Evolutionary conservation across 2,797 vertebrate genomes (phyloP), one percentile per base, ranked within the genome.

Genomic region (Danio choprae): DNA sequence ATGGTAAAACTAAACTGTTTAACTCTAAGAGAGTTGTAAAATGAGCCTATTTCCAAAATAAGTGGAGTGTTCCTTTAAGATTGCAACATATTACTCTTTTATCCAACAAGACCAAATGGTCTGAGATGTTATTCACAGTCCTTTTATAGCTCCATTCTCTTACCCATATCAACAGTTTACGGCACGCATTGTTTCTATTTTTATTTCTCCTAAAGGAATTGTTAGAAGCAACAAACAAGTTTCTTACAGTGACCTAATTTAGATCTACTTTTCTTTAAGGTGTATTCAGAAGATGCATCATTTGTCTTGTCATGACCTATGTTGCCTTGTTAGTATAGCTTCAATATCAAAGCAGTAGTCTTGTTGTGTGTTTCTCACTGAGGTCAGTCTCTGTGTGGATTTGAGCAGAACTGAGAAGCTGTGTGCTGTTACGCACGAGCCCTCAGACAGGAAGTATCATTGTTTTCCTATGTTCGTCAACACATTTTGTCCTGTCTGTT

Each of bases 381-480:
- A 43, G 55, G 58, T 51, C 44, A n/a, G 44, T n/a, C 22, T 67
- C 40, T 43, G 48, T 44, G 12, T 20, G n/a, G 29, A 20, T 38
- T 38, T 9, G 22, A 77, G 43, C 38, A 56, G 63, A 68, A 41
- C n/a, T 51, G 36, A 60, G 44, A 60, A 43, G 18, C 46, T 20
- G 67, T 50, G 48, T 71, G 53, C 58, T 53, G 38, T 62, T 71
- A 60, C 43, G 46, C 65, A 70, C 56, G 1, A 62, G 38, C 46
- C 20, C 76, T 71, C 46, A 36, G 38, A 55, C 77, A 72, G 77
- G 77, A 79, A 79, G 68, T 18, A 53, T 72, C 77, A 79, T 79
- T 79, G 58, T 72, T 72, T 72, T 41, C 58, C n/a, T 68, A 13
- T 63, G 68, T 55, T 60, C 68, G 7, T 55, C 58, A 38, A 71